Evolutionary conservation across 2,888 invertebrate genomes (phyloP).

Genomic region (Schrankia costaestrigalis): DNA sequence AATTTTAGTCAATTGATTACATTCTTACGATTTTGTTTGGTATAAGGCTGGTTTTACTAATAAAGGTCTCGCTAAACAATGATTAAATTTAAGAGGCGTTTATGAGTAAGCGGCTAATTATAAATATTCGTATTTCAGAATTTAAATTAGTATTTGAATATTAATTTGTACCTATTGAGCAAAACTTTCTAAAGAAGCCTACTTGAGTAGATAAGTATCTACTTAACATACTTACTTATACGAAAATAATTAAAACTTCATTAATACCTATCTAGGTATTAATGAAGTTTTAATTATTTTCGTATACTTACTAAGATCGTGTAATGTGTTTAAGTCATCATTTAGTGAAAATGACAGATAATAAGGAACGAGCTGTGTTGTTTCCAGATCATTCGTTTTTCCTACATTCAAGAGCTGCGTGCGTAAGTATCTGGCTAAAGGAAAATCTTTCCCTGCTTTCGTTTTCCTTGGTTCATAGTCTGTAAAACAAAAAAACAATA

Average conservation of each 20-base stretch:
- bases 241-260: not conserved
- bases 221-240: not conserved
- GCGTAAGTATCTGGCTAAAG: constrained; percentile 5
- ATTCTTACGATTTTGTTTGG: too few relatives aligned
- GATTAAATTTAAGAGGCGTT: too few relatives aligned
- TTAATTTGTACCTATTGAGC: too few relatives aligned
- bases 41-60: too few relatives aligned
- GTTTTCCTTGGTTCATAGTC: constrained; percentile 13
- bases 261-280: too few relatives aligned
- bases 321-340: constrained; percentile 9
- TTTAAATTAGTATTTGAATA: too few relatives aligned
- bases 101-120: too few relatives aligned
- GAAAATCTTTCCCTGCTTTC: constrained; percentile 2
- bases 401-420: constrained; percentile 5
- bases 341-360: constrained; percentile 8
- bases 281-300: too few relatives aligned
- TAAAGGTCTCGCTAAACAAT: too few relatives aligned
- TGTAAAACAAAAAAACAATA: not conserved
- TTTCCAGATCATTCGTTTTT: constrained; percentile 5
- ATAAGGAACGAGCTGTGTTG: constrained; percentile 12
- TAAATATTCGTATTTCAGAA: too few relatives aligned
- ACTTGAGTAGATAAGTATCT: not conserved
- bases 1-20: too few relatives aligned
- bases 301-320: constrained; percentile 14
- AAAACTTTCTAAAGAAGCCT: not conserved